Evolutionary conservation across 2,113 vertebrate species (phyloP).

Genomic region (Albula glossodonta): DNA sequence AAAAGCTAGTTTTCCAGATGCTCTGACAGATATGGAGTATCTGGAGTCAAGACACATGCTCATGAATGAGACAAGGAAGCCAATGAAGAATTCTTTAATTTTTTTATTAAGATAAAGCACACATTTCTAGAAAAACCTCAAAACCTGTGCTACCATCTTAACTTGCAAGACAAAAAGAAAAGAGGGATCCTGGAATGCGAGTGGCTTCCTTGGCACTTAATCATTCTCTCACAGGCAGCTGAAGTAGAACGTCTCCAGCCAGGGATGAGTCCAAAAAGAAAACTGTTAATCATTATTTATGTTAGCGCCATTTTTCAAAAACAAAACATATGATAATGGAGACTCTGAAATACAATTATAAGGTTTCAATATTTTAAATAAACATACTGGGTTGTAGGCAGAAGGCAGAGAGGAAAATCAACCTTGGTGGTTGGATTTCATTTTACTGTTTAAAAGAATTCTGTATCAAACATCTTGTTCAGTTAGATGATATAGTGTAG

Average conservation of each 20-base stretch:
- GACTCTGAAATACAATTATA: too few species aligned
- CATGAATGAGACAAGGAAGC: neutral
- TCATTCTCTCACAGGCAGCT: slow-evolving; percentile 20
- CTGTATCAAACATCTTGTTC: neutral
- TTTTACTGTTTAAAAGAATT: neutral
- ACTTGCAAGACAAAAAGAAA: slow-evolving; percentile 16
- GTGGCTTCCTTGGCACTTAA: slow-evolving; percentile 45
- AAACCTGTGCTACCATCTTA: slow-evolving; percentile 26
- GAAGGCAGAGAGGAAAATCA: neutral
- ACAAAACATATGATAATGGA: neutral
- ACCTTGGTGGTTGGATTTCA: neutral
- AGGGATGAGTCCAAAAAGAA: slow-evolving; percentile 20
- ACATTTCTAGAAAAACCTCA: slow-evolving; percentile 30
- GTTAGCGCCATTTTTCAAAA: neutral
- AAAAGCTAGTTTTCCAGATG: too few species aligned
- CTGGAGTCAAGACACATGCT: neutral
- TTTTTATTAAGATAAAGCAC: slow-evolving; percentile 35
- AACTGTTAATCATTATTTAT: neutral
- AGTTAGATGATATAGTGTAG: neutral
- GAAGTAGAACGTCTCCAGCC: neutral
- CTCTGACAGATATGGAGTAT: neutral
- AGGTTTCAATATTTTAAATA: neutral
- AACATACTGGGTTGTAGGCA: neutral
- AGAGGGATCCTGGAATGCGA: slow-evolving; percentile 27
- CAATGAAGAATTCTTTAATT: slow-evolving; percentile 8